Base-by-base conservation (phyloP, 37 sponge, comb jelly and placozoan species). In the Amphimedon queenslandica region DNA sequence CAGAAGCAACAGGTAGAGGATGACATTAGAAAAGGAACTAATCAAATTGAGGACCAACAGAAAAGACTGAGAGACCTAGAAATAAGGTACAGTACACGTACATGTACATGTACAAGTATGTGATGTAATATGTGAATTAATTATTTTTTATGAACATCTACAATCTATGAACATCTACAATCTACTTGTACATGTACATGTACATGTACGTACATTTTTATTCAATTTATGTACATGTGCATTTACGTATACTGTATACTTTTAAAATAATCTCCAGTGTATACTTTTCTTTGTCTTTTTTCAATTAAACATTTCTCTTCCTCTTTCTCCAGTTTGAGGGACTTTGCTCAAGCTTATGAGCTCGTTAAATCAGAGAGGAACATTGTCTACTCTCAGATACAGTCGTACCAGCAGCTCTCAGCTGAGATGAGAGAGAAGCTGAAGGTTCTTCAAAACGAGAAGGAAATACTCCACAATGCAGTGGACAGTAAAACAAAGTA, bases 401-500 rank as follows among this genome's bases (percentile, higher is more conserved):
- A 84, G 66, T 42, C 42, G 11, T 51, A 31, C 4, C 58, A 66
- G 21, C 84, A 89, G 76, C 57, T 81, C 21, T 80, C 79, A 18
- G 82, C 85, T 24, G 99, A 98, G 75, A 61, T 98, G 69, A 66
- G 74, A 24, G 99, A 98, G 84, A 98, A 95, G 77, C 80, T 57
- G 6, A 84, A 89, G 37, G 80, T 98, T 6, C 53, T 98, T 20
- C 74, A 88, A 32, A 95, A 92, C 67, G 99, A 98, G 77, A 84
- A 77, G 3, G 86, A 89, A 53, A 89, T 96, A 38, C 82, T 93
- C 20, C 78, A 72, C 18, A 80, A 78, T 18, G 36, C 84, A 28
- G 78, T 82, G 20, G 73, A 77, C 2, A 76, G 37, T 39, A 92
- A 83, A 64, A 80, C 76, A 20, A 73, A 70, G 87, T 80, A 20